Evolutionary conservation across 2,113 vertebrate genomes (phyloP).

Genomic region (Carassius gibelio): DNA sequence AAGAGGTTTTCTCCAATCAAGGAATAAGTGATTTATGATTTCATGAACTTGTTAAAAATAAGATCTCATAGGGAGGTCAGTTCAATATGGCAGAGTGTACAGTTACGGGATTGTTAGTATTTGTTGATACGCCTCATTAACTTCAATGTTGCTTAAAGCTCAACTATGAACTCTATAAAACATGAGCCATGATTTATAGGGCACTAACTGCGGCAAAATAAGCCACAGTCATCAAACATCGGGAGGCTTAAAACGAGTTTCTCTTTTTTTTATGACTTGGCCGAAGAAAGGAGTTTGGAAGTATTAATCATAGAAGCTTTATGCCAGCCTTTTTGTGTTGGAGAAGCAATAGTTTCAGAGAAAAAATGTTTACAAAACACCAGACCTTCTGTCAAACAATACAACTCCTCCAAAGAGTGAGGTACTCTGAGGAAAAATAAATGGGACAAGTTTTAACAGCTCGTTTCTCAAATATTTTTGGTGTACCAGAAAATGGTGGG

Average conservation of each 20-base stretch:
- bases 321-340: conserved; percentile 50
- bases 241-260: conserved; percentile 62
- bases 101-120: conserved; percentile 63
- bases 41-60: conserved; percentile 61
- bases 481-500: conserved; percentile 50
- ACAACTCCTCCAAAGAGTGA: not conserved
- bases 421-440: conserved; percentile 15
- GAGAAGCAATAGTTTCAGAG: conserved; percentile 24
- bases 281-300: conserved; percentile 59
- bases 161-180: conserved; percentile 61
- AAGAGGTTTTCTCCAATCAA: conserved; percentile 27
- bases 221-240: conserved; percentile 62
- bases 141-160: conserved; percentile 62
- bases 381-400: conserved; percentile 37
- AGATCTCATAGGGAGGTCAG: conserved; percentile 48
- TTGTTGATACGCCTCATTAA: conserved; percentile 67
- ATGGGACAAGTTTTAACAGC: conserved; percentile 15
- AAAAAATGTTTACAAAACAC: conserved; percentile 27
- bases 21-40: conserved; percentile 34
- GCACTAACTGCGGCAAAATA: conserved; percentile 63
- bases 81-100: conserved; percentile 53
- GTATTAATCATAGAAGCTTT: conserved; percentile 12
- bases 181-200: conserved; percentile 64
- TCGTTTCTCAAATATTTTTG: conserved; percentile 31
- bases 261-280: conserved; percentile 56